phyloP scores from a whole-genome alignment of 2,113 vertebrate species.

The Chamaea fasciata region DNA sequence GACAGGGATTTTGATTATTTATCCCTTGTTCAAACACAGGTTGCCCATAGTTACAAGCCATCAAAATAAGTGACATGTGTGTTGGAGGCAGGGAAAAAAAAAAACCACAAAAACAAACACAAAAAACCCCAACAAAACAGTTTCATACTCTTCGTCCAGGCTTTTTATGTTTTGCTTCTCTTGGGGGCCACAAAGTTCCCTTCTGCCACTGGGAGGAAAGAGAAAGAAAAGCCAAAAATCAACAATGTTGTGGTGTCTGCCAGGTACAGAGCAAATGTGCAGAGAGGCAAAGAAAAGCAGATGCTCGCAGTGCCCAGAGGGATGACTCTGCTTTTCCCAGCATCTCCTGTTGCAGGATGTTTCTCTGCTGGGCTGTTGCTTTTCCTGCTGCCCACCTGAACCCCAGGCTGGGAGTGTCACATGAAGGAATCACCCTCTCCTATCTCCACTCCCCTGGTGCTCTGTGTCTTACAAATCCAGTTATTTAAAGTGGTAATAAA shows the following conservation, averaged over 20 bases:
- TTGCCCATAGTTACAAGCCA: not conserved
- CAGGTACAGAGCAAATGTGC: not conserved
- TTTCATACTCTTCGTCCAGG: not conserved
- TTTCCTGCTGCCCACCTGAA: not conserved
- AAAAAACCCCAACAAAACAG: not conserved
- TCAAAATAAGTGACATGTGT: not conserved
- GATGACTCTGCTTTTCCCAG: not conserved
- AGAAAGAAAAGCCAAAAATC: not conserved
- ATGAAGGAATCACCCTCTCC: not conserved
- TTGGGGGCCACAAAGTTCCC: not conserved
- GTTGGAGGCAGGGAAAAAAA: not conserved
- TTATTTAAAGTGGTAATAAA: not conserved
- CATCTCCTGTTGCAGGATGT: not conserved
- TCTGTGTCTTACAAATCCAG: accelerated
- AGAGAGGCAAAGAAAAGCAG: not conserved
- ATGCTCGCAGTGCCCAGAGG: accelerated
- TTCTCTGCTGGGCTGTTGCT: not conserved
- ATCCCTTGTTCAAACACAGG: not conserved
- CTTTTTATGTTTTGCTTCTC: not conserved
- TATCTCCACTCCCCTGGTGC: not conserved
- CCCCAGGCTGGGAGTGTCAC: accelerated
- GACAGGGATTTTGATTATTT: not conserved
- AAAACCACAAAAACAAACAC: too few relatives aligned
- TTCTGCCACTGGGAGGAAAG: not conserved
- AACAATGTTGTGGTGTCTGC: accelerated